Evolutionary conservation across 2,113 vertebrate genomes (phyloP), one percentile per base, ranked within the genome.

Genomic region (Cheirogaleus medius): DNA sequence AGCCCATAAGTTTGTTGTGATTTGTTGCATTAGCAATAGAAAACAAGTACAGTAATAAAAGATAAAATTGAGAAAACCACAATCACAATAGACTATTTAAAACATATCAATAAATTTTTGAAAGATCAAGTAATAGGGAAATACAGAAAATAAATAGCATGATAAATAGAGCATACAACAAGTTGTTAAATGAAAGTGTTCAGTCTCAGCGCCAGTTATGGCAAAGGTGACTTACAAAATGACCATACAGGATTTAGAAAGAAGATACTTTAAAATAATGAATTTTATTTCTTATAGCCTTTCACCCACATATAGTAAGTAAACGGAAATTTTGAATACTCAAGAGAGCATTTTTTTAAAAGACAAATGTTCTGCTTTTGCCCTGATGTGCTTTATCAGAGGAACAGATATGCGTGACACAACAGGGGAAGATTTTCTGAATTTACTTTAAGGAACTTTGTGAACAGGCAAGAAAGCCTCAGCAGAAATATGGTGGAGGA

Each of bases 41-140:
- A 83, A 93, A 66, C 52, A 71, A 80, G 34, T 42, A 81, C 3
- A 78, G 32, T 93, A 91, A 71, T 20, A 87, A 20, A 95, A 82
- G 54, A 74, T 74, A 96, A 83, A 89, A 86, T 42, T 73, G 60
- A 52, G 54, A 80, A 89, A 94, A 86, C 23, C 8, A 87, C 25
- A 83, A 63, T 82, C 39, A 34, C 80, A n/a, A n/a, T n/a, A 93
- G 39, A 89, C 42, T 82, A 83, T 88, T 81, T 89, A 93, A 96
- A 82, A 58, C 14, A 66, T 23, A 82, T 32, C 54, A 88, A 18
- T 87, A 91, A 87, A n/a, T 12, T 71, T 92, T 97, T 73, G n/a
- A 97, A 90, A 68, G 13, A 73, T 42, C 29, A 77, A 83, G 11
- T 85, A 60, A 68, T 78, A 92, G 71, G 29, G 6, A 80, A 95